Evolutionary conservation across 2,888 invertebrate genomes (phyloP), one percentile per base, ranked within the genome.

Genomic region (Apoderus coryli): DNA sequence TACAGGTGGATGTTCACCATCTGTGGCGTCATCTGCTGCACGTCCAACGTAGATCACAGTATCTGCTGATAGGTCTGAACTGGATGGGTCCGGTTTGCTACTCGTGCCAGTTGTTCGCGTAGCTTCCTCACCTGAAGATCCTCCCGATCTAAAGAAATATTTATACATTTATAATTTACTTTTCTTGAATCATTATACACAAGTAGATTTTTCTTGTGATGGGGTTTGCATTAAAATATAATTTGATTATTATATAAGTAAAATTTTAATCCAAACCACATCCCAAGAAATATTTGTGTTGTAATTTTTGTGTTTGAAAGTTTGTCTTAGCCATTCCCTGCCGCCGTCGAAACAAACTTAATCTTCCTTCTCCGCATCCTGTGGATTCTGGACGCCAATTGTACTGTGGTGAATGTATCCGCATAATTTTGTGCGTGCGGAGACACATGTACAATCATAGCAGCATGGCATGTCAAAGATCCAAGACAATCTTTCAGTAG

Each of bases 31-130:
- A 47, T 89, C 88, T 29, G 72, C 63, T 29, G 72, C 63, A 10
- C 81, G 81, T 2, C 86, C 59, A 19, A 86, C 78, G 57, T 93
- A 96, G 52, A 96, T 96, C 36, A 96, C 96, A 1, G 96, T 96
- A 57, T 96, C 95, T 35, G 93, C 93, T 12, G 92, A 92, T 48
- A 93, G 71, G 56, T 96, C 93, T 53, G 93, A 93, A 50, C 93
- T 93, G 4, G 93, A 93, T 29, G 92, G 92, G 62, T 89, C 89
- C 30, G 86, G 84, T 52, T 88, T 88, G 54, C 82, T 84, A 42
- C 81, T 84, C 33, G 84, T 84, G 27, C 81, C 76, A 22, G 70
- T 65, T 36, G 72, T 67, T 9, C 67, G 65, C 2, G 64, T 64
- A 40, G 58, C 54, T 42, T 67, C 67, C 43, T 67, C 70, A 2